These are phyloP conservation scores for Palythoa caribaeorum DNA, from an alignment of 92 coral and sea anemone genomes.

Conservation along the genomic window DNA sequence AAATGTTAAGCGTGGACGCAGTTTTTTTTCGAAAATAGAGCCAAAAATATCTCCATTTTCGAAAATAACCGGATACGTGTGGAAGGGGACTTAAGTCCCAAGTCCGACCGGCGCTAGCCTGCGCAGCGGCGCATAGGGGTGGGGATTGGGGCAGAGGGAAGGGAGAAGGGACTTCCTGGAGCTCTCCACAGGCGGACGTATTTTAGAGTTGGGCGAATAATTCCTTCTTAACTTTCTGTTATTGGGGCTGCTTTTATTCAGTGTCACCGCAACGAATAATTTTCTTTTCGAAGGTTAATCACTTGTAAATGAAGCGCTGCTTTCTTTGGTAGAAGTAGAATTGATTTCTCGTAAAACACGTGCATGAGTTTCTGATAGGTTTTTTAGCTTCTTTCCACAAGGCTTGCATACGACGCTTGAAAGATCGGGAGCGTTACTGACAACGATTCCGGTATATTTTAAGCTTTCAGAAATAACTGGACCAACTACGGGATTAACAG, in stretches of 20 bases:
- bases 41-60: no score
- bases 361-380: neutral
- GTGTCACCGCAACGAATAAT: neutral
- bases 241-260: neutral
- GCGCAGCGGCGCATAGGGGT: no score
- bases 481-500: neutral
- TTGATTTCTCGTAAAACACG: neutral
- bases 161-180: neutral
- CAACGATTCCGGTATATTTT: neutral
- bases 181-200: neutral
- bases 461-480: neutral
- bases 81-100: no score
- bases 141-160: neutral
- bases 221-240: neutral
- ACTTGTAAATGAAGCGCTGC: neutral
- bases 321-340: neutral
- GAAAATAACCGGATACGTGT: no score
- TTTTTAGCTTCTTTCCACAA: neutral
- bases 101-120: no score
- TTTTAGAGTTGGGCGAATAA: neutral
- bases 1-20: no score
- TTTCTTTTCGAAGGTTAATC: constrained; percentile 1
- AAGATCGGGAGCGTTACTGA: neutral
- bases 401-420: neutral
- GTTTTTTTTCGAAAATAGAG: no score